phyloP scores from a whole-genome alignment of 2,113 vertebrate species.

The Nansenia antarctica region DNA sequence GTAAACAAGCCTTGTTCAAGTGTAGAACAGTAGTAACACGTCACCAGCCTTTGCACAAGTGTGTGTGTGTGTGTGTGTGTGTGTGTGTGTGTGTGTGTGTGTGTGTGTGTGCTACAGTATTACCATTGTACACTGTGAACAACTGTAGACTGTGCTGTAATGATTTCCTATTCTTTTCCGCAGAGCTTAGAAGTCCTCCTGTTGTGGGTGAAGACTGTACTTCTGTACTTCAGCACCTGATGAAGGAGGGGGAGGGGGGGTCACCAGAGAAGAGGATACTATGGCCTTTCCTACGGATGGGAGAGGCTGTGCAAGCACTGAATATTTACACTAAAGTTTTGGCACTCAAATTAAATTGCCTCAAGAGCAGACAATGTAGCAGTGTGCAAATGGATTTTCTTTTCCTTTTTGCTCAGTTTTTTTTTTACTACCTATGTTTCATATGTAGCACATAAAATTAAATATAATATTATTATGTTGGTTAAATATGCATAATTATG shows the following conservation, averaged over 20 bases:
- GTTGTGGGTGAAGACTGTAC: conserved; percentile 71
- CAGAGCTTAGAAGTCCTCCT: conserved; percentile 80
- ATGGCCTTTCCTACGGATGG: conserved; percentile 74
- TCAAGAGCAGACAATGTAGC: conserved; percentile 98
- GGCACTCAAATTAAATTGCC: conserved; percentile 90
- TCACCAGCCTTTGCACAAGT: conserved; percentile 38
- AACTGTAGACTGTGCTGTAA: too few relatives aligned
- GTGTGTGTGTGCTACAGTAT: too few relatives aligned
- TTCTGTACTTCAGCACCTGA: conserved; percentile 69
- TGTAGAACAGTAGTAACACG: conserved; percentile 53
- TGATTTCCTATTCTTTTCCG: conserved; percentile 42
- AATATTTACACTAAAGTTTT: conserved; percentile 89
- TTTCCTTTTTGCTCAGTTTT: conserved; percentile 85
- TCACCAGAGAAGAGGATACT: conserved; percentile 72
- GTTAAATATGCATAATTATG: conserved; percentile 54
- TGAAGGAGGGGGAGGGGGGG: conserved; percentile 81
- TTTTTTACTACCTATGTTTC: conserved; percentile 95
- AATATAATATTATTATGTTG: conserved; percentile 44
- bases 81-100: conserved; percentile 14
- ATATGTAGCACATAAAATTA: conserved; percentile 96
- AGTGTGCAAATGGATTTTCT: conserved; percentile 89
- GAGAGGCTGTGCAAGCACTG: conserved; percentile 89
- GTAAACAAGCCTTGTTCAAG: conserved; percentile 31
- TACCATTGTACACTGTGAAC: too few relatives aligned
- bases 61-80: too few relatives aligned